A percentile compares a stretch with the other conserved stretches of the same genome.
phyloP scores from a whole-genome alignment of 1,140 invertebrate species.

The Pseudachorutes palmiensis region DNA sequence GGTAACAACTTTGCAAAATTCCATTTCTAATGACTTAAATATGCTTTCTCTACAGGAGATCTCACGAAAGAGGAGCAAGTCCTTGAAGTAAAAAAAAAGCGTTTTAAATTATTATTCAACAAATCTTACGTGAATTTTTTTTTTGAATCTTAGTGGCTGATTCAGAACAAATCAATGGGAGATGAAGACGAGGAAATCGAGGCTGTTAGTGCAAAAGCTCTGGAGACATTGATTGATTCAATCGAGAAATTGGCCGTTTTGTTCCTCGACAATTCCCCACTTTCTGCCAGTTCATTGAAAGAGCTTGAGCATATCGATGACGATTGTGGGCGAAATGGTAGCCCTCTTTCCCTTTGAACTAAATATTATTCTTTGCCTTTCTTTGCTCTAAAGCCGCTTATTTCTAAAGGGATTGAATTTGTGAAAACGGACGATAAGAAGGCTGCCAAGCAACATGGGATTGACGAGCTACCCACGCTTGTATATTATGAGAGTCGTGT shows the following conservation, averaged over 20 bases:
- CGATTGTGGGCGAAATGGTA: constrained; percentile 77
- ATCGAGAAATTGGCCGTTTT: constrained; percentile 84
- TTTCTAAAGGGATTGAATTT: constrained; percentile 67
- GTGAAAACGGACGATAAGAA: constrained; percentile 79
- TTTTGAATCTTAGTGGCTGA: constrained; percentile 62
- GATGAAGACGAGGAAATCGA: constrained; percentile 71
- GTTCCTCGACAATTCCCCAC: constrained; percentile 52
- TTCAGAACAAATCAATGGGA: constrained; percentile 82
- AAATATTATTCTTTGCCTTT: not conserved
- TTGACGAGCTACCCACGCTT: constrained; percentile 72
- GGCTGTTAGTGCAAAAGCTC: constrained; percentile 78
- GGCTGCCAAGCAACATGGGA: constrained; percentile 73
- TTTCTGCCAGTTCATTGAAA: constrained; percentile 52
- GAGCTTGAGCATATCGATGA: constrained; percentile 89
- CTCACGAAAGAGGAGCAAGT: constrained; percentile 84
- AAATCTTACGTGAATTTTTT: not conserved
- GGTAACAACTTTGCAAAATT: constrained; percentile 41
- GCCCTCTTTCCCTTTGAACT: not conserved
- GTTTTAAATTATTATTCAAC: not conserved
- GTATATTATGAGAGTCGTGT: constrained; percentile 90
- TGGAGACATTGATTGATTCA: constrained; percentile 70
- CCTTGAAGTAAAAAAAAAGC: constrained; percentile 50
- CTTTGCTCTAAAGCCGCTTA: not conserved
- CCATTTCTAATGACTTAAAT: not conserved
- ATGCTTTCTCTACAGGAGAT: constrained; percentile 46